Conservation (phyloP, 2,888 invertebrate species). For the Lydus trimaculatus region DNA sequence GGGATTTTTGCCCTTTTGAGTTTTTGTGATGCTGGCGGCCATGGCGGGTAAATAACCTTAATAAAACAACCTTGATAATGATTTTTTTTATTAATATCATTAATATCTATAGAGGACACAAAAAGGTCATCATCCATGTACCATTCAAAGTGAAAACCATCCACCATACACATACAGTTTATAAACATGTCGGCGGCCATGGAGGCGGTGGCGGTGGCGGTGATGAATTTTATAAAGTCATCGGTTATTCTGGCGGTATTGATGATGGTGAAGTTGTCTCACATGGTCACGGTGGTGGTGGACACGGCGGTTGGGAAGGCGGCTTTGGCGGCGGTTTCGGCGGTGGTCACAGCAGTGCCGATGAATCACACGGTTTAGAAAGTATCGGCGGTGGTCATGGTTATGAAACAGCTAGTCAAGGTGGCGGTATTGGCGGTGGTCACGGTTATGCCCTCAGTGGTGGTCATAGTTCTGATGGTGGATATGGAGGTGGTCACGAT, state of each 20-base stretch:
- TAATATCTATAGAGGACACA: slow-evolving; percentile 59
- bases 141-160: slow-evolving; percentile 79
- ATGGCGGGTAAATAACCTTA: slow-evolving; percentile 57
- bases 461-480: slow-evolving; percentile 13
- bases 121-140: slow-evolving; percentile 80
- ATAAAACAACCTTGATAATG: not conserved
- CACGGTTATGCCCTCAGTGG: slow-evolving; percentile 21
- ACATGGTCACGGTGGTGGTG: slow-evolving; percentile 53
- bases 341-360: slow-evolving; percentile 38
- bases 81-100: not conserved
- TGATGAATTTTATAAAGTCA: slow-evolving; percentile 70
- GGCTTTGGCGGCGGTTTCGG: slow-evolving; percentile 46
- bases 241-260: slow-evolving; percentile 73
- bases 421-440: slow-evolving; percentile 27
- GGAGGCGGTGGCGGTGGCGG: slow-evolving; percentile 51
- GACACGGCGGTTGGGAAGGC: slow-evolving; percentile 44
- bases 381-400: slow-evolving; percentile 38
- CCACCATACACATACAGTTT: slow-evolving; percentile 80
- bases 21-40: slow-evolving; percentile 58
- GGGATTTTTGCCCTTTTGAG: slow-evolving; percentile 57
- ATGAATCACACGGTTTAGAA: slow-evolving; percentile 28
- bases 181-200: slow-evolving; percentile 70
- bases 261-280: slow-evolving; percentile 60
- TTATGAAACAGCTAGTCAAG: slow-evolving; percentile 22
- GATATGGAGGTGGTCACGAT: slow-evolving; percentile 15